Evolutionary conservation across 2,888 invertebrate genomes (phyloP), one percentile per base, ranked within the genome.

Genomic region (Microdon myrmicae): DNA sequence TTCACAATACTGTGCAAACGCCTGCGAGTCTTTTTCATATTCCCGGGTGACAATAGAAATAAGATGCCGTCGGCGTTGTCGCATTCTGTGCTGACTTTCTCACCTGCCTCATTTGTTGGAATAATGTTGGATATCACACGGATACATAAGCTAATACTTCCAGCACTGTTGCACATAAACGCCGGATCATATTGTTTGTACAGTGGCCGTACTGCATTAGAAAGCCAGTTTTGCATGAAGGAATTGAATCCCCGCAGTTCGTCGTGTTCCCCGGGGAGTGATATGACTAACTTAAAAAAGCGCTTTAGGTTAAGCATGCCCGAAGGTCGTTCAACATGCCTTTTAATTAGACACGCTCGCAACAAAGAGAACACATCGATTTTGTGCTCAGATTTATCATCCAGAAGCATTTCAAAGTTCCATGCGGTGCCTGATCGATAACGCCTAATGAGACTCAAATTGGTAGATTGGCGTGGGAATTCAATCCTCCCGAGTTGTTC

Each of bases 371-470:
- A 77, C 0, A 79, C 51, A 31, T 77, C 73, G 3, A 78, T 58
- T 23, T 54, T 67, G 49, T 22, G 60, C 37, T 9, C 68, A 32
- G 8, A 3, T 25, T 44, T 22, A 8, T 51, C 38, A 3, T 26
- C 38, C 0, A 73, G 67, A 7, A 74, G 53, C 8, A 68, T 35
- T 1, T 69, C 69, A 71, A 72, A 75, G 55, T 75, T 69, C 44
- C 74, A 78, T 7, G 76, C 69, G 6, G 71, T 67, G 1, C 84
- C 84, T 3, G 72, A 71, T 43, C 82, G 80, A 68, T 84, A 84
- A 14, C 83, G 78, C 68, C 81, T 81, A 71, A 82, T 81, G 69
- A 82, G 69, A 34, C 73, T 70, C 25, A 87, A 70, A 0, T 83
- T 79, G 7, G 75, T 54, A 17, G 77, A 68, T 70, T 84, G 83